These are phyloP conservation scores for Odocoileus virginianus DNA, from an alignment of 2,113 vertebrate genomes.

Conservation along the genomic window DNA sequence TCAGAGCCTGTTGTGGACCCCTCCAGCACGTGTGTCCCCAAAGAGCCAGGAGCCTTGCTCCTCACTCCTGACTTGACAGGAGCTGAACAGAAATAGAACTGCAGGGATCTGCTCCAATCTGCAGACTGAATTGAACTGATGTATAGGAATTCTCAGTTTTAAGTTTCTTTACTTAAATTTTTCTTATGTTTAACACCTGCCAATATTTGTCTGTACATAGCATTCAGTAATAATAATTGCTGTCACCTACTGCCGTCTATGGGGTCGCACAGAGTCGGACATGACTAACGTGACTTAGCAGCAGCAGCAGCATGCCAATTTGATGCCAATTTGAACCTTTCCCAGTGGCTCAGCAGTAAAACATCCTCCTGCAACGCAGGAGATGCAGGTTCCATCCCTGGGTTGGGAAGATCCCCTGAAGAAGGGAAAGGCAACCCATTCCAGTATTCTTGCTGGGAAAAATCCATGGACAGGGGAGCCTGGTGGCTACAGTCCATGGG, in stretches of 20 bases:
- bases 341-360: not conserved
- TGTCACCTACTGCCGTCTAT: not conserved
- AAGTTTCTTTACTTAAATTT: not conserved
- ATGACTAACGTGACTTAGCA: no score
- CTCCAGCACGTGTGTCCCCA: not conserved
- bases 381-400: not conserved
- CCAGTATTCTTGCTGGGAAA: not conserved
- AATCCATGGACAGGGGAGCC: not conserved
- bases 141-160: not conserved
- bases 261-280: no score
- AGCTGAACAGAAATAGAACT: not conserved
- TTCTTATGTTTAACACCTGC: not conserved
- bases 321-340: not conserved
- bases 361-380: not conserved
- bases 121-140: not conserved
- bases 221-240: not conserved
- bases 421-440: not conserved
- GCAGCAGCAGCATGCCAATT: not conserved
- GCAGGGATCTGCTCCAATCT: not conserved
- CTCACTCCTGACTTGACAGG: not conserved
- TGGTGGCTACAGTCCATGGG: not conserved
- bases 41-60: not conserved
- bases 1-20: not conserved
- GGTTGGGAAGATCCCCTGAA: not conserved
- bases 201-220: not conserved